phyloP scores from a whole-genome alignment of 2,113 vertebrate species.

The Esox niger region DNA sequence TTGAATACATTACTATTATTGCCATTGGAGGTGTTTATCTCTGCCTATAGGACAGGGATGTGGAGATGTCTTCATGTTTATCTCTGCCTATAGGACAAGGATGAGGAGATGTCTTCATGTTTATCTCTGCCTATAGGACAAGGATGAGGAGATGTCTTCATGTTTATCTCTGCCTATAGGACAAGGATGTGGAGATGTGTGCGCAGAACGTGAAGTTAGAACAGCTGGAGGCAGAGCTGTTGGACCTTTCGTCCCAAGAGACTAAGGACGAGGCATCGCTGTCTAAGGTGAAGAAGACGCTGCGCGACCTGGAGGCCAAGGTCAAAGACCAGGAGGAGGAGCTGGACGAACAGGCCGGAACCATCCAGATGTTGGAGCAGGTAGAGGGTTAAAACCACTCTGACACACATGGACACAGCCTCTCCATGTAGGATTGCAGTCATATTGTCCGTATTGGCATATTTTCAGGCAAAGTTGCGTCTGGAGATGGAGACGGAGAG shows the following conservation, averaged over 20 bases:
- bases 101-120: no score
- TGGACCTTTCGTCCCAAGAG: constrained; percentile 94
- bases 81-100: no score
- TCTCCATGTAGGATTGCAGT: no score
- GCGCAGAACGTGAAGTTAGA: constrained; percentile 84
- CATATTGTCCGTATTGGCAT: constrained; percentile 2
- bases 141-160: background rate
- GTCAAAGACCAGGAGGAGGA: constrained; percentile 98
- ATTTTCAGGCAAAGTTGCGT: constrained; percentile 88
- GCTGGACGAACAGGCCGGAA: constrained; percentile 94
- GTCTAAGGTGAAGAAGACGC: constrained; percentile 92
- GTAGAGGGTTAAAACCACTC: constrained; percentile 55
- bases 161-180: constrained; percentile 64
- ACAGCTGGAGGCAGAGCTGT: constrained; percentile 88
- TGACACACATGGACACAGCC: background rate
- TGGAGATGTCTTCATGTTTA: no score
- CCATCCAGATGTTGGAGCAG: constrained; percentile 98
- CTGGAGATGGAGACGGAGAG: constrained; percentile 98
- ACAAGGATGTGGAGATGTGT: constrained; percentile 86
- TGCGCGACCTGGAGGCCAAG: constrained; percentile 90
- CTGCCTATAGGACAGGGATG: no score
- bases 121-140: no score
- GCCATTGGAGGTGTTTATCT: no score
- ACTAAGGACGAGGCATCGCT: constrained; percentile 93
- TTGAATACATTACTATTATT: no score